Conservation (phyloP, 2,797 vertebrate species). For the Tokudaia tokunoshimensis region DNA sequence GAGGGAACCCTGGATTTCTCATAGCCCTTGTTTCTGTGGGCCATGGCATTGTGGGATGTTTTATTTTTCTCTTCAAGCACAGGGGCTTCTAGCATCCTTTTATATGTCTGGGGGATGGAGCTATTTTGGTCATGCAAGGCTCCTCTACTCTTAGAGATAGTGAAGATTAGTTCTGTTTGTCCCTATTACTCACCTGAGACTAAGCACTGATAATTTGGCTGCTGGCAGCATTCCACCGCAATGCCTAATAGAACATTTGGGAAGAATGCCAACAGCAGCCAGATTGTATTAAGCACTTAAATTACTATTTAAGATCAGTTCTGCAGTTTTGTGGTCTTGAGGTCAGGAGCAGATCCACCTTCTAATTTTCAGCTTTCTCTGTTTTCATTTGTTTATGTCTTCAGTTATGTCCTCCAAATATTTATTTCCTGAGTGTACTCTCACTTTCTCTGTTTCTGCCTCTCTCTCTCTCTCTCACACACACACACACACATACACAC, state of each 20-base stretch:
- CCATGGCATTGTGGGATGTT: not conserved
- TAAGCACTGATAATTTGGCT: slow-evolving; percentile 72
- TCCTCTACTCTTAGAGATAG: not conserved
- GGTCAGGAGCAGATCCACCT: slow-evolving; percentile 7
- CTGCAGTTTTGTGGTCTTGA: slow-evolving; percentile 56
- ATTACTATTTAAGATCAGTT: slow-evolving; percentile 70
- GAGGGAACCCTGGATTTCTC: not conserved
- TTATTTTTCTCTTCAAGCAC: slow-evolving; percentile 18
- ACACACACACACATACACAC: not conserved
- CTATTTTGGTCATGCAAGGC: not conserved
- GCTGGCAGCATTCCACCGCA: slow-evolving; percentile 72
- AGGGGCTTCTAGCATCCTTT: not conserved
- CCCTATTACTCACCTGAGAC: slow-evolving; percentile 62
- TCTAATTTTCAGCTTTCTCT: slow-evolving; percentile 56
- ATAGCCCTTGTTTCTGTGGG: not conserved
- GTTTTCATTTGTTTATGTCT: not conserved
- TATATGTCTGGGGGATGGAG: not conserved
- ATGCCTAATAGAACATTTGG: slow-evolving; percentile 67
- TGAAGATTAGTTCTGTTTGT: slow-evolving; percentile 20
- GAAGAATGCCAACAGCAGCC: slow-evolving; percentile 65
- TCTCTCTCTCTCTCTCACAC: not conserved
- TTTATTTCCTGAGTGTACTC: not conserved
- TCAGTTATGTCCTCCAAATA: slow-evolving; percentile 41
- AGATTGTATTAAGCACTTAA: slow-evolving; percentile 74
- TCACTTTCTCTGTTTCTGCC: not conserved